These are phyloP conservation scores for Sus scrofa DNA, from an alignment of 2,113 vertebrate genomes.

Conservation along the genomic window DNA sequence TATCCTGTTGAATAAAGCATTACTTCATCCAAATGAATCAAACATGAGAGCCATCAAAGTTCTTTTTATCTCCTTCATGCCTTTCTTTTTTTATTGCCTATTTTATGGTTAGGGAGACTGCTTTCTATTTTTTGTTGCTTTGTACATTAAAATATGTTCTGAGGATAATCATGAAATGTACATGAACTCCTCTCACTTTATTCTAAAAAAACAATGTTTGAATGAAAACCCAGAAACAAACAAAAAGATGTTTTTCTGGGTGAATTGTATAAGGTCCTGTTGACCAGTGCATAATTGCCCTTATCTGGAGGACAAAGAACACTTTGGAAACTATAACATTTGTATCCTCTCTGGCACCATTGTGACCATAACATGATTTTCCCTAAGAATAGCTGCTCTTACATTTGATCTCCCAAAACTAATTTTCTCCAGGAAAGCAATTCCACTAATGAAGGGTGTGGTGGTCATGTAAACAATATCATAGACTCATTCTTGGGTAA, in stretches of 20 bases:
- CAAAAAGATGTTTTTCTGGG: conserved; percentile 2
- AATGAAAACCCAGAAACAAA: conserved; percentile 41
- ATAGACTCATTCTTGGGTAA: neutral
- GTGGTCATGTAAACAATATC: neutral
- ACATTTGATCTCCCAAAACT: neutral
- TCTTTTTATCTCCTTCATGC: conserved; percentile 56
- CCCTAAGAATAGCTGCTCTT: neutral
- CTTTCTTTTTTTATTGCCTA: conserved; percentile 60
- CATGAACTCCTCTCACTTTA: neutral
- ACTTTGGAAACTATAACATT: neutral
- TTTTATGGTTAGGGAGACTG: conserved; percentile 52
- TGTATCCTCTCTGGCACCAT: neutral
- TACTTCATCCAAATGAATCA: conserved; percentile 83
- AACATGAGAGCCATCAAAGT: conserved; percentile 70
- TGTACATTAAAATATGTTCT: conserved; percentile 62
- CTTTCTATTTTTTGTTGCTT: conserved; percentile 44
- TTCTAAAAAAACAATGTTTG: conserved; percentile 5
- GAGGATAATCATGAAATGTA: conserved; percentile 55
- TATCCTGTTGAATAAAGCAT: conserved; percentile 68
- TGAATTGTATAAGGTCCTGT: neutral
- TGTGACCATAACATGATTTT: neutral
- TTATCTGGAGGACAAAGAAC: neutral
- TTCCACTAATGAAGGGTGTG: neutral
- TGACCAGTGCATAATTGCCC: neutral
- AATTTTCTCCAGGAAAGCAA: neutral